A percentile compares a stretch with the other conserved stretches of the same genome.
These are phyloP conservation scores for Heliornis fulica DNA, from an alignment of 2,113 vertebrate species.

Conservation along the genomic window DNA sequence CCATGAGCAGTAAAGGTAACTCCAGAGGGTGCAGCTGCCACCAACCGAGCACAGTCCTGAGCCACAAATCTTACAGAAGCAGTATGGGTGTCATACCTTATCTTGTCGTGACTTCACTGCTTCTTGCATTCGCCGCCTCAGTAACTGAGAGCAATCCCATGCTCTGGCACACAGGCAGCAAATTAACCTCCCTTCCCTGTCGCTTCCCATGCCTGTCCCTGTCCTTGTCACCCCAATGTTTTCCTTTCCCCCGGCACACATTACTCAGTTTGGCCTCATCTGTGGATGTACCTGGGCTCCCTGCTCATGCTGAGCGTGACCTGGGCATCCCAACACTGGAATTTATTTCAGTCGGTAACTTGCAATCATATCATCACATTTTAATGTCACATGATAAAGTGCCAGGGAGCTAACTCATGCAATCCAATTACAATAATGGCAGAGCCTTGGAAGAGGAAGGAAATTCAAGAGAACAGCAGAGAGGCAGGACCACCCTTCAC, in stretches of 20 bases:
- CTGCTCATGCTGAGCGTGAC: not conserved
- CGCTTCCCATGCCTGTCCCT: not conserved
- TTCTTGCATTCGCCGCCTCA: not conserved
- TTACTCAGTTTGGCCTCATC: not conserved
- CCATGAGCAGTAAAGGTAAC: conserved; percentile 1
- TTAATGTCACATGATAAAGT: not conserved
- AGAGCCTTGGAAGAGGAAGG: not conserved
- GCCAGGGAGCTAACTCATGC: not conserved
- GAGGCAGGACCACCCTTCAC: not conserved
- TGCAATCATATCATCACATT: not conserved
- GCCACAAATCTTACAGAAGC: not conserved
- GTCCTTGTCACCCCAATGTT: not conserved
- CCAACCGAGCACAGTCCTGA: not conserved
- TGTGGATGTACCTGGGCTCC: not conserved
- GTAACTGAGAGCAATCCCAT: not conserved
- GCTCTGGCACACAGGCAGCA: not conserved
- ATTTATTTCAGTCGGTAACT: not conserved
- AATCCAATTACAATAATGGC: not conserved
- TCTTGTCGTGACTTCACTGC: not conserved
- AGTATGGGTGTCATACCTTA: not conserved
- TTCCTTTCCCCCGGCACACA: not conserved
- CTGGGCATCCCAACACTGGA: not conserved
- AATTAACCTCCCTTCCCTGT: not conserved
- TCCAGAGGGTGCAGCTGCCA: not conserved
- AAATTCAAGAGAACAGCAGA: not conserved